phyloP scores from a whole-genome alignment of 2,113 vertebrate species.

The Tragelaphus buxtoni region DNA sequence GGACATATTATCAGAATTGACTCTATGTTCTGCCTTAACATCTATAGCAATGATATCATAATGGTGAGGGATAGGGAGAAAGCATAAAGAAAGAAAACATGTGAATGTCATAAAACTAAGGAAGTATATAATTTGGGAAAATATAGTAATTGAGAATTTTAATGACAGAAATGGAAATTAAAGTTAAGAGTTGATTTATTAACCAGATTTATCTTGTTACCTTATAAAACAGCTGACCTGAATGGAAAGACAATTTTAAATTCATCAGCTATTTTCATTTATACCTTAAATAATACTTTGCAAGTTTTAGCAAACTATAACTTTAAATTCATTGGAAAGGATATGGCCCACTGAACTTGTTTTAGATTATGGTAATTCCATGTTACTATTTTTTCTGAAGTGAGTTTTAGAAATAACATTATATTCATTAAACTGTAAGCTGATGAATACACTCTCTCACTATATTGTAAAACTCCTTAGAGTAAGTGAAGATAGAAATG shows the following conservation, averaged over 20 bases:
- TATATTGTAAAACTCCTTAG: not conserved
- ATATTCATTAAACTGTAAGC: slow-evolving; percentile 3
- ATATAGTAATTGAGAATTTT: not conserved
- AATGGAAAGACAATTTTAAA: slow-evolving; percentile 12
- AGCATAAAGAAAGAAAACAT: not conserved
- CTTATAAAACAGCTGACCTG: not conserved
- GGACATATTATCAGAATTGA: not conserved
- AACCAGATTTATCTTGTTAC: not conserved
- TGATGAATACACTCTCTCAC: not conserved
- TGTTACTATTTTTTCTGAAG: slow-evolving; percentile 7
- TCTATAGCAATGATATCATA: not conserved
- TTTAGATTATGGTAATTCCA: not conserved
- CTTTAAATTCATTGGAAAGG: not conserved
- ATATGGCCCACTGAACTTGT: not conserved
- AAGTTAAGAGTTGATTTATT: not conserved
- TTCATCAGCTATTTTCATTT: not conserved
- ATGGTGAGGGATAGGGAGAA: not conserved
- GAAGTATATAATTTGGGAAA: not conserved
- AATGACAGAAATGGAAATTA: slow-evolving; percentile 4
- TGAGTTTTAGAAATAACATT: not conserved
- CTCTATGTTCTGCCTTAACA: not conserved
- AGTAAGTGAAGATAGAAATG: not conserved
- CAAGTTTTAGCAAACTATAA: not conserved
- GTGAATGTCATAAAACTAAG: not conserved
- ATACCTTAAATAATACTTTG: not conserved